Percentiles rank a stretch among this genome's conserved stretches.
These are phyloP conservation scores for Margaritifera margaritifera DNA, from an alignment of 2,888 invertebrate species.

Conservation along the genomic window DNA sequence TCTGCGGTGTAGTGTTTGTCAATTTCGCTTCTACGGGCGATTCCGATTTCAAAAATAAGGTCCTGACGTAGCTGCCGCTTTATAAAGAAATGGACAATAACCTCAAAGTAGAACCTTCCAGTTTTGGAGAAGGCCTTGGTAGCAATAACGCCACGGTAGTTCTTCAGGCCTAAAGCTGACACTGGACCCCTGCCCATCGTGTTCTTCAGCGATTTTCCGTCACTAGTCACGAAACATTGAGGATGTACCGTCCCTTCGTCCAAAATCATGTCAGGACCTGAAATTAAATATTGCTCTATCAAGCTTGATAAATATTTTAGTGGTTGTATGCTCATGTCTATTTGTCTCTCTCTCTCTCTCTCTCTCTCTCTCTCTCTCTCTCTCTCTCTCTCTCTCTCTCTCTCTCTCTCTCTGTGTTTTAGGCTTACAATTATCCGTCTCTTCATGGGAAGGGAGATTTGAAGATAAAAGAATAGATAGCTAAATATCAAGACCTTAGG, in stretches of 20 bases:
- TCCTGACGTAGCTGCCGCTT: constrained; percentile 48
- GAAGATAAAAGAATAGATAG: no score
- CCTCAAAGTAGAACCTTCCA: constrained; percentile 47
- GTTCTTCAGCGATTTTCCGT: constrained; percentile 36
- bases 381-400: no score
- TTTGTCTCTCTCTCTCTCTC: no score
- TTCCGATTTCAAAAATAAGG: constrained; percentile 46
- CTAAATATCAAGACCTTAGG: no score
- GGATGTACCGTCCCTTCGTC: constrained; percentile 34
- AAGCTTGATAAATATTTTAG: no score
- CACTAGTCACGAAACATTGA: constrained; percentile 39
- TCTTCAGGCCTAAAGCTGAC: constrained; percentile 34
- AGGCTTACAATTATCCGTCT: no score
- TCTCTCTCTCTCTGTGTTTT: no score
- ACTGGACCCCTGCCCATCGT: constrained; percentile 31
- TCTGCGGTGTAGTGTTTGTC: constrained; percentile 50
- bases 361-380: no score
- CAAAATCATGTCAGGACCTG: constrained; percentile 43
- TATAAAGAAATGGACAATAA: constrained; percentile 41
- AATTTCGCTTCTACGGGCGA: constrained; percentile 42
- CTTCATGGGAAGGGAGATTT: no score
- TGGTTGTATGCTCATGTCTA: no score
- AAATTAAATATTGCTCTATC: constrained; percentile 1
- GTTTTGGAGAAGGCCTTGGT: constrained; percentile 38
- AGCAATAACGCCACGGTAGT: constrained; percentile 44